Conservation (phyloP, 2,888 invertebrate species). For the Eupelmus urozonus region DNA sequence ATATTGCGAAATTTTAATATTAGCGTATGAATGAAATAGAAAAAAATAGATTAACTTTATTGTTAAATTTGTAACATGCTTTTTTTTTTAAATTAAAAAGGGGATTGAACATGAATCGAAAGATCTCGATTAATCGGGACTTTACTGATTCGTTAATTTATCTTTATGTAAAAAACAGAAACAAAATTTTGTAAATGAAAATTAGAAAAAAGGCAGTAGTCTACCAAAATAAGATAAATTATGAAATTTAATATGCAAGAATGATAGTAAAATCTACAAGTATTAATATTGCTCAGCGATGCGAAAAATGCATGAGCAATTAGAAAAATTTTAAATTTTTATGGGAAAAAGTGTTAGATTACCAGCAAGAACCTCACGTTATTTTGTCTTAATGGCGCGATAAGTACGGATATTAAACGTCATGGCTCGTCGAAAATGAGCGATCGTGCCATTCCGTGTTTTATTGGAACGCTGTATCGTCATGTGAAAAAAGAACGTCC, state of each 20-base stretch:
- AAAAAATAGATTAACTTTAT: background rate
- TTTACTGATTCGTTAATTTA: constrained; percentile 25
- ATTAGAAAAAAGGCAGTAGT: constrained; percentile 6
- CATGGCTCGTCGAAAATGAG: constrained; percentile 44
- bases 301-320: constrained; percentile 37
- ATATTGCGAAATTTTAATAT: constrained; percentile 45
- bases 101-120: constrained; percentile 3
- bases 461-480: constrained; percentile 45
- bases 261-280: constrained; percentile 18
- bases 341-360: constrained; percentile 52
- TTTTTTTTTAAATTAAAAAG: background rate
- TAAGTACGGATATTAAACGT: constrained; percentile 40
- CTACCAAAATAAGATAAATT: background rate
- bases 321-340: constrained; percentile 29
- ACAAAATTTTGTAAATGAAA: constrained; percentile 6
- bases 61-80: constrained; percentile 39
- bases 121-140: constrained; percentile 47
- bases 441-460: constrained; percentile 47
- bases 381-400: constrained; percentile 28
- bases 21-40: constrained; percentile 19
- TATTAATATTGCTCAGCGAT: constrained; percentile 39
- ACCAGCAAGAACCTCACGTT: constrained; percentile 49
- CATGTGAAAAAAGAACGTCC: constrained; percentile 35
- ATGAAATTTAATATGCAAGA: background rate
- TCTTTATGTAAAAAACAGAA: constrained; percentile 21